Conservation (phyloP, 2,888 invertebrate species). For the Eupeodes luniger region DNA sequence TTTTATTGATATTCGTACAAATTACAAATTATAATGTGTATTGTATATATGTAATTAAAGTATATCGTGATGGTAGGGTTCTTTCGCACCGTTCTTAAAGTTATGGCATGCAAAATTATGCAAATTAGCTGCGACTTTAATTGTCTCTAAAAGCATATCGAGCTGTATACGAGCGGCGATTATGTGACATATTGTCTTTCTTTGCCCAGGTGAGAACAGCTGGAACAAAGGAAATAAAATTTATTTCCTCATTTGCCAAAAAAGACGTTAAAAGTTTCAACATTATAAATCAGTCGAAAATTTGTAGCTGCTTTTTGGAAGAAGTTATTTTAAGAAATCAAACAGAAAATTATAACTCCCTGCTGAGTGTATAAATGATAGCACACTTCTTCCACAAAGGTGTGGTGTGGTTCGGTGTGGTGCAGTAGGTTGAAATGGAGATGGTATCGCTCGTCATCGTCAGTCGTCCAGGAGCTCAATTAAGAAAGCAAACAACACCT, state of each 20-base stretch:
- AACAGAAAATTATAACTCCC: constrained; percentile 6
- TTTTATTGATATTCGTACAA: constrained; percentile 1
- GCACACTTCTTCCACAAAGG: constrained; percentile 10
- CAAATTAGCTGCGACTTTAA: constrained; percentile 65
- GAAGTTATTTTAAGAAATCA: constrained; percentile 26
- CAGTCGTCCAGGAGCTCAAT: constrained; percentile 73
- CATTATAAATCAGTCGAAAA: constrained; percentile 63
- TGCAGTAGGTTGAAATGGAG: constrained; percentile 17
- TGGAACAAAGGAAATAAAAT: constrained; percentile 51
- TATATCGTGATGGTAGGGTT: constrained; percentile 31
- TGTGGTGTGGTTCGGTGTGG: background rate
- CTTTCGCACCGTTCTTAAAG: constrained; percentile 25
- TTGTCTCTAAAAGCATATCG: constrained; percentile 67
- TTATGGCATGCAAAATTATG: constrained; percentile 46
- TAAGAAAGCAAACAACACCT: constrained; percentile 76
- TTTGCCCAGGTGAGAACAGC: background rate
- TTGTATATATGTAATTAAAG: background rate
- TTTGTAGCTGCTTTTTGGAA: constrained; percentile 50
- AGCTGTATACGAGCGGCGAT: constrained; percentile 1
- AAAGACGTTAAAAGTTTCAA: constrained; percentile 44
- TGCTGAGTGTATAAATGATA: constrained; percentile 19
- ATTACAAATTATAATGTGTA: constrained; percentile 50
- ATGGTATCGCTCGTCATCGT: constrained; percentile 47
- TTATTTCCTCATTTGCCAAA: constrained; percentile 49
- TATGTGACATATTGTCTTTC: constrained; percentile 40